Percentiles rank a stretch among this genome's conserved stretches.
Evolutionary conservation across 2,888 invertebrate genomes (phyloP).

Genomic region (Xanthorhoe designata): DNA sequence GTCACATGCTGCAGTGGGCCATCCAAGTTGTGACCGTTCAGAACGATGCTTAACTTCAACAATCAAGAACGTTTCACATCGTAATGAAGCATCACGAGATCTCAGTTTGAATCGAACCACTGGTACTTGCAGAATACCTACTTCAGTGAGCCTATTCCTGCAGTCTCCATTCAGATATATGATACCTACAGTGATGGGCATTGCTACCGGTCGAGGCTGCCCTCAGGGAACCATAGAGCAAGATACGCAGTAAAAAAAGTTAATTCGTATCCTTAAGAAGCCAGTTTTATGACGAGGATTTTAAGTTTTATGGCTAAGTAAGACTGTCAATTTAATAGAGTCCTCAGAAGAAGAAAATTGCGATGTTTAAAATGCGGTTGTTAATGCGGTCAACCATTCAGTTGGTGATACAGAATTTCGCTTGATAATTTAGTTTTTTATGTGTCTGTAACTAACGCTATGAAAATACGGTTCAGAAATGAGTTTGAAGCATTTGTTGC

Average conservation of each 20-base stretch:
- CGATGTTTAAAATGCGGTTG: too few relatives aligned
- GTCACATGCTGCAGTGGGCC: too few relatives aligned
- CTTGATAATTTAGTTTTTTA: too few relatives aligned
- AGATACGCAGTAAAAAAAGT: slow-evolving; percentile 7
- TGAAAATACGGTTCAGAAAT: too few relatives aligned
- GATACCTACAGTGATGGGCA: slow-evolving; percentile 4
- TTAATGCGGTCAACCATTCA: too few relatives aligned
- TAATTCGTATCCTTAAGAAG: neutral
- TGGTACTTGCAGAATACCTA: neutral
- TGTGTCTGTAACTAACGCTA: too few relatives aligned
- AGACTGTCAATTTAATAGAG: neutral
- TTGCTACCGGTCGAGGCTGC: slow-evolving; percentile 12
- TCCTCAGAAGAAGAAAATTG: too few relatives aligned
- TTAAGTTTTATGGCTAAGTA: neutral
- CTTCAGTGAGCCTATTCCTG: neutral
- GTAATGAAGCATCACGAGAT: neutral
- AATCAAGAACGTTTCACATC: slow-evolving; percentile 3
- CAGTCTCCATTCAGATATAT: neutral
- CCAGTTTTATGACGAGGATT: neutral
- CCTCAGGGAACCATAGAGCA: slow-evolving; percentile 13
- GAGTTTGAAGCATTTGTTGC: too few relatives aligned
- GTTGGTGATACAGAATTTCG: too few relatives aligned
- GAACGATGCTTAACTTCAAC: too few relatives aligned
- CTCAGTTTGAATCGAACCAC: neutral
- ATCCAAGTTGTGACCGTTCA: too few relatives aligned